Evolutionary conservation across 2,888 invertebrate genomes (phyloP).

Genomic region (Exephanes ischioxanthus): DNA sequence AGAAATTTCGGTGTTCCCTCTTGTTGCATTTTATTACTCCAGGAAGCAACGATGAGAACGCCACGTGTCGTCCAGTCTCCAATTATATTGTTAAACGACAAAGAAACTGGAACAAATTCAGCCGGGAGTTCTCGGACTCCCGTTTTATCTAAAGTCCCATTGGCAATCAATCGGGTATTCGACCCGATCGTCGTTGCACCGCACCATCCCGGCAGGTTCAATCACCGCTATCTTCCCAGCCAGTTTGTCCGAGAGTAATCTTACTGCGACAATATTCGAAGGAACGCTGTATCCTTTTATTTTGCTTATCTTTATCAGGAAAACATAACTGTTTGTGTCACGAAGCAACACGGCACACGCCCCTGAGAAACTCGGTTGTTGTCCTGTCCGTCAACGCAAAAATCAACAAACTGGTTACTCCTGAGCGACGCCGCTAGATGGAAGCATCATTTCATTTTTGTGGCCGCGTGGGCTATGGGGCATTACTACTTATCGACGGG

Average conservation of each 20-base stretch:
- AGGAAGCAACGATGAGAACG: not conserved
- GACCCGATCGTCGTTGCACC: conserved; percentile 46
- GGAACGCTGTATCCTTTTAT: not conserved
- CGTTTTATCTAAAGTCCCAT: conserved; percentile 48
- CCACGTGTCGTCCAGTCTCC: not conserved
- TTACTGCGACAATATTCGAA: not conserved
- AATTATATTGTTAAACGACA: not conserved
- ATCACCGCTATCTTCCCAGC: conserved; percentile 12
- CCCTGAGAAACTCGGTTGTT: conserved; percentile 27
- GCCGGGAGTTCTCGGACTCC: conserved; percentile 3
- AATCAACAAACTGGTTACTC: conserved; percentile 3
- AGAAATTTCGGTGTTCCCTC: conserved; percentile 83
- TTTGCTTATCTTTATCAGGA: not conserved
- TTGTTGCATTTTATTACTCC: conserved; percentile 80
- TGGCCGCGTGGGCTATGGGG: not conserved
- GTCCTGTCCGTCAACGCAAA: not conserved
- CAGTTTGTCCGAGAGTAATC: not conserved
- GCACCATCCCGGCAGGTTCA: conserved; percentile 47
- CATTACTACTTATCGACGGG: not conserved
- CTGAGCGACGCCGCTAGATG: not conserved
- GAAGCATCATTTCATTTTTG: not conserved
- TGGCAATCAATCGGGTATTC: conserved; percentile 47
- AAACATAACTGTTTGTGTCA: conserved; percentile 9
- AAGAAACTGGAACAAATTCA: not conserved
- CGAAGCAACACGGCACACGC: conserved; percentile 9